Evolutionary conservation across 2,113 vertebrate species (phyloP).

Genomic region (Meles meles): DNA sequence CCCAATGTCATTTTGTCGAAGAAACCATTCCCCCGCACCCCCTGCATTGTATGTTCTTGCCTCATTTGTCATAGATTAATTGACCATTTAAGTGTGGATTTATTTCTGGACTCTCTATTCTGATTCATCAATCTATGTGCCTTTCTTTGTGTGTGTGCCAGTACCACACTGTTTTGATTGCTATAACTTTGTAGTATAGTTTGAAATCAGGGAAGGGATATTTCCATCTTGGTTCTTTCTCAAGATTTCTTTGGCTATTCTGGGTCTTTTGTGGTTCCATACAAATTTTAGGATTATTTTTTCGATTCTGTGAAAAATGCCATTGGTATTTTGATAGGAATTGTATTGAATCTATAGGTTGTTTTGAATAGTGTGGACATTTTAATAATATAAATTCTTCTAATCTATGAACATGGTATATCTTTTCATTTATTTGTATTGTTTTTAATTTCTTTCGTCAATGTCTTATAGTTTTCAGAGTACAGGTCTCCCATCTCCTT

Average conservation of each 20-base stretch:
- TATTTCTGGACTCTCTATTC: neutral
- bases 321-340: neutral
- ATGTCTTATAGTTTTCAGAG: neutral
- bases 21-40: neutral
- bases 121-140: neutral
- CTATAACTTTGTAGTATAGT: neutral
- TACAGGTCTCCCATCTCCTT: neutral
- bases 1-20: neutral
- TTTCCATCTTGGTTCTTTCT: neutral
- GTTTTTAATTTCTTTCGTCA: neutral
- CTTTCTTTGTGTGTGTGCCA: neutral
- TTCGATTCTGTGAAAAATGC: neutral
- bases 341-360: neutral
- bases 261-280: neutral
- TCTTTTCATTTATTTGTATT: neutral
- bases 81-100: neutral
- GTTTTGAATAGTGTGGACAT: neutral
- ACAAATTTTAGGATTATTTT: neutral
- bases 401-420: neutral
- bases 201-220: neutral
- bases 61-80: neutral
- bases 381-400: neutral
- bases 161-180: neutral
- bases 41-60: neutral
- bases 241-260: neutral